Evolutionary conservation across 2,797 vertebrate species (phyloP), one percentile per base, ranked within the genome.

Genomic region (Taenioides sp.): DNA sequence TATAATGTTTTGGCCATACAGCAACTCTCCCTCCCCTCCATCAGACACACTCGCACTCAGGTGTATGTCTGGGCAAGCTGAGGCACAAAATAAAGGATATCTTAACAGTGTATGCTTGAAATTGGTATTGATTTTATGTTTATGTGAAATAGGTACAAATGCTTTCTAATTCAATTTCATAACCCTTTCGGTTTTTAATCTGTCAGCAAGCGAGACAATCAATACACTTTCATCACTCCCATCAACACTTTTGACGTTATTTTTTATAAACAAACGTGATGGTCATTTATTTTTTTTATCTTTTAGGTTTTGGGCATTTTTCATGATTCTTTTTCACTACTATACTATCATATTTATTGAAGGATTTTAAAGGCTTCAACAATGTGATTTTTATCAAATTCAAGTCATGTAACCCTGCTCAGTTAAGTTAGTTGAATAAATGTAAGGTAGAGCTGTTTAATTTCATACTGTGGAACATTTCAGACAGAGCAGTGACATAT

Each of bases 111-210:
- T 28, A 69, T 34, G 67, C 71, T 71, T 76, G 82, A 85, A 89
- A 85, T 85, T 69, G 80, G 70, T 87, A 89, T 88, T 86, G 89
- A 91, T 88, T 89, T 86, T 74, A 80, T 81, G 79, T 77, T 90
- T 73, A 75, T 77, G 76, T 84, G 82, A 90, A 88, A 91, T 85
- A 88, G 85, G 83, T 76, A 79, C 74, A 82, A 76, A 83, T 65
- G 81, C 77, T 79, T 84, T 81, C 87, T 87, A 83, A 88, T 88
- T 87, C 69, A 20, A 1, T 70, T 75, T 74, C 72, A 69, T 72
- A 82, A 73, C 78, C 71, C 43, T 69, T 16, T 80, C 74, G 82
- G 52, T 85, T 67, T 84, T 67, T 84, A 86, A 90, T 89, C 84
- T 81, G 81, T 77, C 72, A 81, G 76, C 78, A 74, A 80, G 65